These are phyloP conservation scores for Pantala flavescens DNA, from an alignment of 1,140 invertebrate genomes.

Conservation along the genomic window DNA sequence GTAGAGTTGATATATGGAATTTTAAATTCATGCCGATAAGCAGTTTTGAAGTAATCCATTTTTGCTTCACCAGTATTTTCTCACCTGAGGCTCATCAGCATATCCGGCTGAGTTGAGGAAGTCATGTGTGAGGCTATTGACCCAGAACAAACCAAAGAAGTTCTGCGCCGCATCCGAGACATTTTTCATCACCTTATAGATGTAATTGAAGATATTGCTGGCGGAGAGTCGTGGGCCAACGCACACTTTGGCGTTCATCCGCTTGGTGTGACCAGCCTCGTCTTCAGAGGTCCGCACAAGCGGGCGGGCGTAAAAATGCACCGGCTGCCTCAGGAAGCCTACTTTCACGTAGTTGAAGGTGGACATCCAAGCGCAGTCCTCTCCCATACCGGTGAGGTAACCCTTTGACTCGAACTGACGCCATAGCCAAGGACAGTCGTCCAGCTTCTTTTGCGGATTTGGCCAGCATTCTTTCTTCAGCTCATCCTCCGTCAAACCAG, in stretches of 20 bases:
- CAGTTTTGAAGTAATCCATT: too few species aligned
- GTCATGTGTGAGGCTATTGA: constrained; percentile 64
- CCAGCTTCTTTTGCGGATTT: constrained; percentile 32
- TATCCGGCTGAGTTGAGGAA: constrained; percentile 57
- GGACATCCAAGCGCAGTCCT: constrained; percentile 62
- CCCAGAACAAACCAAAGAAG: constrained; percentile 67
- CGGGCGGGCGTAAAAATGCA: constrained; percentile 70
- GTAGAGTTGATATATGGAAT: too few species aligned
- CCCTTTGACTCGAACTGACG: constrained; percentile 56
- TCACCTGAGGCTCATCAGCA: constrained; percentile 44
- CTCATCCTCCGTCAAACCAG: constrained; percentile 49
- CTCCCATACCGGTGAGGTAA: constrained; percentile 66
- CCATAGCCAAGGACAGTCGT: constrained; percentile 71
- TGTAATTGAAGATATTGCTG: constrained; percentile 30
- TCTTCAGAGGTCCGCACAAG: constrained; percentile 55
- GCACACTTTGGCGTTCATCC: constrained; percentile 48
- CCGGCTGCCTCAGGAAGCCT: constrained; percentile 66
- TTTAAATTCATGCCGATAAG: too few species aligned
- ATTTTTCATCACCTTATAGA: constrained; percentile 23
- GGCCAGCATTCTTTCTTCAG: constrained; percentile 49
- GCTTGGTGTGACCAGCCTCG: constrained; percentile 43
- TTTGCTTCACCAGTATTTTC: too few species aligned
- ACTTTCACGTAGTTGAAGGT: constrained; percentile 71
- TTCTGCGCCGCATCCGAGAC: background rate
- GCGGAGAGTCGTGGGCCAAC: constrained; percentile 46